phyloP scores from a whole-genome alignment of 2,888 invertebrate species.

The Shargacucullia verbasci region DNA sequence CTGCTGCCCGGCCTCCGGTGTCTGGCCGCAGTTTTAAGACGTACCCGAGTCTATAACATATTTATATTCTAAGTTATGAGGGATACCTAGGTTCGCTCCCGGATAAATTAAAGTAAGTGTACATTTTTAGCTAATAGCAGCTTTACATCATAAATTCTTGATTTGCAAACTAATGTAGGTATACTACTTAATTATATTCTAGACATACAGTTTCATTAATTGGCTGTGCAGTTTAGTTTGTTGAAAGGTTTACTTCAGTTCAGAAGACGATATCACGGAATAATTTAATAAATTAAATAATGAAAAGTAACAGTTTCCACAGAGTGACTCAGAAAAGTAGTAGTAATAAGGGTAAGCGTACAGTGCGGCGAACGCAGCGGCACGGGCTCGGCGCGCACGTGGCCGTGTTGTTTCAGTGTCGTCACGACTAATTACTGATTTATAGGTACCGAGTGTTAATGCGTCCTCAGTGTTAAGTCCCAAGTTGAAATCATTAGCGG shows the following conservation, averaged over 20 bases:
- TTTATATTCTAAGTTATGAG: no score
- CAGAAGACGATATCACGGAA: neutral
- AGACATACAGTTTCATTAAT: neutral
- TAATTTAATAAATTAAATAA: constrained; percentile 19
- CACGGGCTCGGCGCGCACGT: constrained; percentile 57
- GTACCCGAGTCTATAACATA: no score
- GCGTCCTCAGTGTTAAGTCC: neutral
- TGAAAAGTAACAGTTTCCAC: constrained; percentile 20
- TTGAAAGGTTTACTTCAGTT: neutral
- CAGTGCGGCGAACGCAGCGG: constrained; percentile 44
- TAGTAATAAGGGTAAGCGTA: constrained; percentile 32
- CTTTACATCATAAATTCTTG: no score
- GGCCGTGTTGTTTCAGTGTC: constrained; percentile 69
- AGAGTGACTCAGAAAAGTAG: constrained; percentile 12
- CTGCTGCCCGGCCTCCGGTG: no score
- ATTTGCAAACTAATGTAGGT: no score
- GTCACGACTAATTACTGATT: constrained; percentile 68
- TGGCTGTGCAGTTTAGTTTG: neutral
- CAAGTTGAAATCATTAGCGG: constrained; percentile 8
- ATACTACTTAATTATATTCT: no score
- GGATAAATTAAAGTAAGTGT: no score
- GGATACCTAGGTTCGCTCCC: no score
- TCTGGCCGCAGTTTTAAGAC: no score
- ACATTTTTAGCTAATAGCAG: no score
- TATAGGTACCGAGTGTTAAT: constrained; percentile 52